Evolutionary conservation across 30 jellyfish, hydroid and myxozoan genomes (phyloP).

Genomic region (Catostylus mosaicus): DNA sequence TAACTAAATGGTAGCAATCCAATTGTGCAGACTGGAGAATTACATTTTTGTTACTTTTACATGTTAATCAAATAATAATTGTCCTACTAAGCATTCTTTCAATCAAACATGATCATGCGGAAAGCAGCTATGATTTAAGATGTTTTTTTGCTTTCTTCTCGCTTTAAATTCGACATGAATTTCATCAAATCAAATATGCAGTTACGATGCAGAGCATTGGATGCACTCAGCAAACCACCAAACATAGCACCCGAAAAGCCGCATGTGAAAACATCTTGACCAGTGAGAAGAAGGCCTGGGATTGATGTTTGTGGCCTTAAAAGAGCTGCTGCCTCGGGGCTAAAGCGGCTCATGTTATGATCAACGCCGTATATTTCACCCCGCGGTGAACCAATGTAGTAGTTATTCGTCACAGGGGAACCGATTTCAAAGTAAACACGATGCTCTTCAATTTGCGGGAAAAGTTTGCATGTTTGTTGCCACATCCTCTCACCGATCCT

Average conservation of each 20-base stretch:
- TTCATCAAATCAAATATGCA: conserved; percentile 68
- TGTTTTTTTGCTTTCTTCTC: conserved; percentile 34
- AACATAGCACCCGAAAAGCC: conserved; percentile 96
- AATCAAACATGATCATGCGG: neutral
- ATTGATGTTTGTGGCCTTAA: conserved; percentile 81
- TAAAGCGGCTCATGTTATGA: conserved; percentile 72
- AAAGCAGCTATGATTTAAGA: neutral
- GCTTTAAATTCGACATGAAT: conserved; percentile 41
- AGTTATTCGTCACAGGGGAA: conserved; percentile 84
- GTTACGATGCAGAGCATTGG: conserved; percentile 82
- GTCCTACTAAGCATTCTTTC: neutral
- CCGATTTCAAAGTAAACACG: conserved; percentile 92
- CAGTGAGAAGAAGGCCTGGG: conserved; percentile 88
- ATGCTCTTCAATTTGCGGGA: conserved; percentile 81
- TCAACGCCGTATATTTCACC: conserved; percentile 95
- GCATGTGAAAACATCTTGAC: conserved; percentile 91
- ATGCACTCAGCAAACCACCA: conserved; percentile 88
- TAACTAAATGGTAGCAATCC: no score
- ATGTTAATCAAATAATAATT: no score
- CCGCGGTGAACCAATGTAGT: conserved; percentile 86
- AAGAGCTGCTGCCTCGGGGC: conserved; percentile 51
- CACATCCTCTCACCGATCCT: conserved; percentile 84
- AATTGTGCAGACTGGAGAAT: no score
- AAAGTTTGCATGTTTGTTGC: conserved; percentile 81
- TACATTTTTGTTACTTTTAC: no score